Base-by-base conservation (phyloP, 2,797 vertebrate genomes). In the Linurgus olivaceus region DNA sequence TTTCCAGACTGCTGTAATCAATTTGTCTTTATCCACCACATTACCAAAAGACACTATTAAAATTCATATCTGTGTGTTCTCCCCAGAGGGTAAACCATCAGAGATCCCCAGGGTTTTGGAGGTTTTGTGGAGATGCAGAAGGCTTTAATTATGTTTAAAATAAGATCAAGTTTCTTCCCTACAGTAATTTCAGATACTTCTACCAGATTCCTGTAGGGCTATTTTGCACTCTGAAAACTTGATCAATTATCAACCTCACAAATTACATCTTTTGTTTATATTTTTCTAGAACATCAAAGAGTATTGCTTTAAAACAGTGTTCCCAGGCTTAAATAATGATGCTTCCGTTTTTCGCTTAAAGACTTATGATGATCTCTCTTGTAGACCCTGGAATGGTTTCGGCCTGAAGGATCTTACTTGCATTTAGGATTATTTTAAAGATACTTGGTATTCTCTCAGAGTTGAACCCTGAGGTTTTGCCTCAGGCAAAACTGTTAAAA, bases 21-120 rank as follows among this genome's bases (percentile, higher is more conserved):
- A 93, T 96, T 97, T 96, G 84, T 96, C 91, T 93, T 94, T 96
- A 96, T 96, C 72, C 89, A 91, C 91, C 86, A 96, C 80, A 90
- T 89, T 93, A 96, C 94, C 90, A 95, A 94, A 95, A 94, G 84
- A 94, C 54, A 93, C 73, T 93, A 95, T 96, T 96, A 94, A 97
- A 96, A 93, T 94, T 94, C 79, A 18, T 97, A 96, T 93, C 82
- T 95, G 57, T 95, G 85, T 88, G 86, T 95, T 96, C 87, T 96
- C 93, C 80, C 91, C 84, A 96, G 89, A 94, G 89, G 86, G 83
- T 81, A 97, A 96, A 96, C 82, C 89, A 94, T 94, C 79, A 90
- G 89, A 86, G 87, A 94, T 94, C 83, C 79, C 91, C 57, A 94
- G 80, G 54, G 76, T 88, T 95, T 93, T 80, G 66, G 89, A 96